phyloP scores from a whole-genome alignment of 2,888 invertebrate species.

The Oligia fasciuncula region DNA sequence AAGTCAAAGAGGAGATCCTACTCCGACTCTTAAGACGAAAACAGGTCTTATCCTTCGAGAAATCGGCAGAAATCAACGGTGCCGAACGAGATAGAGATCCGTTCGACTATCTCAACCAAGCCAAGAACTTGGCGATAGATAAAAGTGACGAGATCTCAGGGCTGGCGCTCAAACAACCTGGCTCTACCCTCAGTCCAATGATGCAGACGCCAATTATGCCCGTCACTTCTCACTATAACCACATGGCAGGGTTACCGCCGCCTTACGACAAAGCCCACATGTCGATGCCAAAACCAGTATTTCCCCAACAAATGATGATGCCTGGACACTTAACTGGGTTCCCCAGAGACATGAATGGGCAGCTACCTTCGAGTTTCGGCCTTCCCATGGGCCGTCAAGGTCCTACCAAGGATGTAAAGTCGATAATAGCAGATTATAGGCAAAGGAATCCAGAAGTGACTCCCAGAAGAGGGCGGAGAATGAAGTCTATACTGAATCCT shows the following conservation, averaged over 20 bases:
- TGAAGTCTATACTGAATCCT: constrained; percentile 89
- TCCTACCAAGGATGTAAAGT: constrained; percentile 94
- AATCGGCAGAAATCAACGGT: constrained; percentile 83
- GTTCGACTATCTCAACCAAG: constrained; percentile 84
- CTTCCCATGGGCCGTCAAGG: constrained; percentile 92
- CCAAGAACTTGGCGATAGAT: constrained; percentile 85
- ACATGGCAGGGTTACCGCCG: constrained; percentile 84
- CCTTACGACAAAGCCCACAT: constrained; percentile 87
- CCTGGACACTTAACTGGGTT: constrained; percentile 83
- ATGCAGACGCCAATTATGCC: constrained; percentile 83
- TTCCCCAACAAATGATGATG: constrained; percentile 84
- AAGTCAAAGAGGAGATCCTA: constrained; percentile 95
- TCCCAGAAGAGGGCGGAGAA: constrained; percentile 92
- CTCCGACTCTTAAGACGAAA: constrained; percentile 92
- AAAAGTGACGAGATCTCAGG: constrained; percentile 88
- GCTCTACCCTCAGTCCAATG: constrained; percentile 78
- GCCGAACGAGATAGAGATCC: constrained; percentile 80
- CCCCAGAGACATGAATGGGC: constrained; percentile 89
- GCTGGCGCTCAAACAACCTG: constrained; percentile 82
- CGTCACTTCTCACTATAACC: constrained; percentile 82
- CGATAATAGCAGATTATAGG: constrained; percentile 95
- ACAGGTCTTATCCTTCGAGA: constrained; percentile 90
- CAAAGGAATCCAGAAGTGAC: constrained; percentile 94
- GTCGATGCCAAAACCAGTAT: constrained; percentile 85
- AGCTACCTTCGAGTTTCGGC: constrained; percentile 88